A percentile compares a stretch with the other conserved stretches of the same genome.
These are phyloP conservation scores for Lepus timidus DNA, from an alignment of 2,113 vertebrate genomes.

Conservation along the genomic window DNA sequence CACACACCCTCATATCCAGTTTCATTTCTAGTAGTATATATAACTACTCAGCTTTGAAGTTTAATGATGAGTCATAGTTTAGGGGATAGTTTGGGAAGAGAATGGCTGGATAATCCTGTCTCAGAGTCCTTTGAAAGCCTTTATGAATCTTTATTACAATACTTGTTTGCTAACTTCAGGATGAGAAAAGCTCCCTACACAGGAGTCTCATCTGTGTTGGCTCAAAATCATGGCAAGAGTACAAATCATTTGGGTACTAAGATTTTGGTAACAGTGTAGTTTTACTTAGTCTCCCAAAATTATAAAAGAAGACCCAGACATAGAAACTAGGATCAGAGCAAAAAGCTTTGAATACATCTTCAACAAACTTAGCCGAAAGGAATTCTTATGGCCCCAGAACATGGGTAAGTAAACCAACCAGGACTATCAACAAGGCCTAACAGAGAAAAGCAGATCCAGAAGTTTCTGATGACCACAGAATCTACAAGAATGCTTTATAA, in stretches of 20 bases:
- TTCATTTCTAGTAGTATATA: conserved; percentile 40
- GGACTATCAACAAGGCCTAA: background rate
- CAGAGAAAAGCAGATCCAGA: background rate
- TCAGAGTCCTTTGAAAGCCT: conserved; percentile 50
- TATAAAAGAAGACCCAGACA: background rate
- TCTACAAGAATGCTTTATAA: background rate
- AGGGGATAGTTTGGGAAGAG: background rate
- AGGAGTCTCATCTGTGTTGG: background rate
- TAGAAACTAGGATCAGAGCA: background rate
- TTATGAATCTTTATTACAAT: conserved; percentile 18
- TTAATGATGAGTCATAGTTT: conserved; percentile 21
- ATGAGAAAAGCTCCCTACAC: background rate
- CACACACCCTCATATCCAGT: background rate
- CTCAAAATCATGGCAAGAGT: conserved; percentile 27
- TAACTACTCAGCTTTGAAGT: conserved; percentile 52
- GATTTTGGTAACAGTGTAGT: background rate
- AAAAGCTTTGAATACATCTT: background rate
- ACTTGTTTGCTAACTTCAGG: conserved; percentile 35
- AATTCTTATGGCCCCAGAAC: background rate
- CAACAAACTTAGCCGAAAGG: background rate
- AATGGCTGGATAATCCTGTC: background rate
- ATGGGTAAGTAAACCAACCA: background rate
- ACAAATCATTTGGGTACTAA: background rate
- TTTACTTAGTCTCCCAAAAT: conserved; percentile 22
- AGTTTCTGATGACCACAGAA: background rate